Base-by-base conservation (phyloP, 1,140 invertebrate genomes). In the Nautilus pompilius region DNA sequence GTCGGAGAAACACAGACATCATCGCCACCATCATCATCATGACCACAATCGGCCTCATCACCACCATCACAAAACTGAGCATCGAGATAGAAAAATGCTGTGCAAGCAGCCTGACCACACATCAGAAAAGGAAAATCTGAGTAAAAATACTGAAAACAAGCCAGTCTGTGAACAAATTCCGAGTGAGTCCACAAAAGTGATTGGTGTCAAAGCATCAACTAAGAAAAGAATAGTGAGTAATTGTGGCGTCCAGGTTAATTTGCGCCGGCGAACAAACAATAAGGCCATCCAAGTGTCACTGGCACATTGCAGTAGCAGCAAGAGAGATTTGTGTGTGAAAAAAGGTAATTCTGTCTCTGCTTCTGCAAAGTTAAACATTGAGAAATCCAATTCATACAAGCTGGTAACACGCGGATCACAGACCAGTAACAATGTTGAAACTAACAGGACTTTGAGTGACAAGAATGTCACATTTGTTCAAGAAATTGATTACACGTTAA, bases 171-270 rank as follows among this genome's bases (percentile, higher is more conserved):
- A 53, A 17, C 49, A 28, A 6, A 17, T 53, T 24, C 26, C 26
- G 15, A 28, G 49, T 24, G 26, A 49, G 22, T 51, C 46, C 29
- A 51, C 59, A 48, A 17, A 17, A 10, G 46, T 60, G 26, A 33
- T 20, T 2, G 24, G 26, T 24, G 49, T 28, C 0, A 53, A 53
- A 2, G 24, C 49, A 26, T 62, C 49, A 57, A 63, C 56, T 8
- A 74, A 72, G 53, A 76, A 73, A 30, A 45, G 69, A 10, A 69
- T 74, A n/a, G 65, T 74, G 2, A 69, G 64, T 55, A 78, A 75
- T 54, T 72, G 74, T 72, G 77, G 76, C 20, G 71, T 77, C 8
- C 77, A 79, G 58, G 75, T 77, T 26, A 74, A 72, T 61, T 55
- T 76, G n/a, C 66, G 65, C 20, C 63, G 73, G 28, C 65, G 68